A percentile compares a stretch with the other conserved stretches of the same genome.
Evolutionary conservation across 2,113 vertebrate genomes (phyloP).

Genomic region (Gila orcuttii): DNA sequence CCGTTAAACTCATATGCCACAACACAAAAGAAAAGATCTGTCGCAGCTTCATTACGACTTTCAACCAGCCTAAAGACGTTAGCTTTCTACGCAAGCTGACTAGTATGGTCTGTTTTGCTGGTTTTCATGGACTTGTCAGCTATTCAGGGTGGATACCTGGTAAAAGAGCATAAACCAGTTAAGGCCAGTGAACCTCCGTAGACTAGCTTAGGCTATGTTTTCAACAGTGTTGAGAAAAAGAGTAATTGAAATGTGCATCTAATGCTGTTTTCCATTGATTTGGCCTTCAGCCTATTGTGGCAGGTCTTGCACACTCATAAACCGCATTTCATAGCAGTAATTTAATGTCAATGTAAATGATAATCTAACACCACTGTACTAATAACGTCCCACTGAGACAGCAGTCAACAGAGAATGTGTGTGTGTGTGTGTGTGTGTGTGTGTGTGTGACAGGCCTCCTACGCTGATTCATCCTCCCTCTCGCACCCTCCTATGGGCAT

Average conservation of each 20-base stretch:
- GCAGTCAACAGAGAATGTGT: neutral
- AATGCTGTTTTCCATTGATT: constrained; percentile 2
- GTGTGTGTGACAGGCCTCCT: constrained; percentile 22
- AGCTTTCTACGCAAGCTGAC: too few relatives aligned
- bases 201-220: neutral
- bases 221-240: neutral
- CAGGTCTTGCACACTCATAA: constrained; percentile 34
- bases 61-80: neutral
- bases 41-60: too few relatives aligned
- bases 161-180: neutral
- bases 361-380: constrained; percentile 46
- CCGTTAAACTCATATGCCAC: too few relatives aligned
- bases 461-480: constrained; percentile 23
- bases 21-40: too few relatives aligned
- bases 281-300: neutral
- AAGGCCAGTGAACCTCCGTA: neutral
- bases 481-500: constrained; percentile 34
- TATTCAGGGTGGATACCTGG: neutral
- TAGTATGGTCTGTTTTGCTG: neutral
- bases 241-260: constrained; percentile 17
- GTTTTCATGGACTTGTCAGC: neutral
- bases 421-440: neutral
- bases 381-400: constrained; percentile 45
- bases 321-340: constrained; percentile 30
- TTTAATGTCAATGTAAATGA: constrained; percentile 49